A percentile compares a stretch with the other conserved stretches of the same genome.
These are phyloP conservation scores for Cygnus atratus DNA, from an alignment of 2,113 vertebrate genomes.

Conservation along the genomic window DNA sequence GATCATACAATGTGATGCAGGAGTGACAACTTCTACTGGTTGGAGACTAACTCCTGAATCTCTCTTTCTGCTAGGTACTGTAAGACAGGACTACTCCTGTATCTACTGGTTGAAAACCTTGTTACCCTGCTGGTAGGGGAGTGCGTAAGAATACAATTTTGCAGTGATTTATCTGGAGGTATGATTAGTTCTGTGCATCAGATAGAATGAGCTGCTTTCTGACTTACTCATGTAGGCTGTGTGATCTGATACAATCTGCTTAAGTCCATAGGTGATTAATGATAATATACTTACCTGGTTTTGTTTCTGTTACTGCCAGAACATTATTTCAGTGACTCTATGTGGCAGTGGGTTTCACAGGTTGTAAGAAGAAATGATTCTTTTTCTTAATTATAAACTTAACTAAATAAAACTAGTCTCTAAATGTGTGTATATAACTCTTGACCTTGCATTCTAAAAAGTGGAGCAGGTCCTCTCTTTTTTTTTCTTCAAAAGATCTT, in stretches of 20 bases:
- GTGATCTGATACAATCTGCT: neutral
- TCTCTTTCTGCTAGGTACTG: neutral
- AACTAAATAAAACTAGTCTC: slow-evolving; percentile 16
- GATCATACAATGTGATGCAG: neutral
- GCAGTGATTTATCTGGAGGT: neutral
- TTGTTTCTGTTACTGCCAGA: slow-evolving; percentile 10
- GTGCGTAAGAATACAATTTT: neutral
- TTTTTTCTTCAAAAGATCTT: neutral
- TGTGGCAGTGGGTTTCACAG: neutral
- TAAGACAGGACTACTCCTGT: neutral
- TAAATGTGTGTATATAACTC: slow-evolving; percentile 28
- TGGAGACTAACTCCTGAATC: neutral
- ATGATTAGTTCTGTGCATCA: neutral
- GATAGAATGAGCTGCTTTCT: neutral
- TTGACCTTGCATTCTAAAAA: slow-evolving; percentile 47
- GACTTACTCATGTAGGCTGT: neutral
- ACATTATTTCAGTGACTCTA: neutral
- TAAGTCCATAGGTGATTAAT: neutral
- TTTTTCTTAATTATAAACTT: slow-evolving; percentile 37
- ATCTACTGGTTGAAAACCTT: neutral
- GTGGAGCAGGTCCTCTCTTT: neutral
- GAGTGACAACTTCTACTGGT: neutral
- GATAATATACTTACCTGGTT: neutral
- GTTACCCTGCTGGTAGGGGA: neutral
- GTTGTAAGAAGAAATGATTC: slow-evolving; percentile 21